These are phyloP conservation scores for Folsomia manolachei DNA, from an alignment of 2,888 invertebrate species.

Conservation along the genomic window DNA sequence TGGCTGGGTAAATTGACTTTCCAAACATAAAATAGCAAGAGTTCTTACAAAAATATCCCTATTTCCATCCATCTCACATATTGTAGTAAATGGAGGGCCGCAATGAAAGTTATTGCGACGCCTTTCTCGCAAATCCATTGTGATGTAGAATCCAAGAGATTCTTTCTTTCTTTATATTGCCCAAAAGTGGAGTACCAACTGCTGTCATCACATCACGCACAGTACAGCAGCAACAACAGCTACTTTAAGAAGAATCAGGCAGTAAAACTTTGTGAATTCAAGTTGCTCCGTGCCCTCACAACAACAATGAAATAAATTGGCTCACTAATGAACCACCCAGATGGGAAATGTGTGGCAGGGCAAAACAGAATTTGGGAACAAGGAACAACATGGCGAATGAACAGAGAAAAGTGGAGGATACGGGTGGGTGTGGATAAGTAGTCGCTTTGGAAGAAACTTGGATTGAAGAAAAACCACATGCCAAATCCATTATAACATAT, in stretches of 20 bases:
- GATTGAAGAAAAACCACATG: neutral
- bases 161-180: neutral
- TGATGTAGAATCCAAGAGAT: constrained; percentile 3
- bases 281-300: neutral
- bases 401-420: neutral
- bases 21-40: neutral
- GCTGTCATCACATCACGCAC: neutral
- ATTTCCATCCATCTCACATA: neutral
- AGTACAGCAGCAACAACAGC: neutral
- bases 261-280: constrained; percentile 14
- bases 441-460: no score
- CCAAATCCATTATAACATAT: neutral
- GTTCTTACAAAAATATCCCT: no score
- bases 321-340: constrained; percentile 16
- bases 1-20: neutral
- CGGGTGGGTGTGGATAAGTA: neutral
- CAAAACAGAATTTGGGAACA: no score
- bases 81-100: neutral
- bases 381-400: no score
- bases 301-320: constrained; percentile 21
- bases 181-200: neutral
- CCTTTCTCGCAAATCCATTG: neutral
- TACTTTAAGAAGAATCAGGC: no score
- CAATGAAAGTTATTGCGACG: neutral
- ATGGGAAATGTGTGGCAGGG: neutral